These are phyloP conservation scores for Hormaphis cornu DNA, from an alignment of 1,140 invertebrate species.

Conservation along the genomic window DNA sequence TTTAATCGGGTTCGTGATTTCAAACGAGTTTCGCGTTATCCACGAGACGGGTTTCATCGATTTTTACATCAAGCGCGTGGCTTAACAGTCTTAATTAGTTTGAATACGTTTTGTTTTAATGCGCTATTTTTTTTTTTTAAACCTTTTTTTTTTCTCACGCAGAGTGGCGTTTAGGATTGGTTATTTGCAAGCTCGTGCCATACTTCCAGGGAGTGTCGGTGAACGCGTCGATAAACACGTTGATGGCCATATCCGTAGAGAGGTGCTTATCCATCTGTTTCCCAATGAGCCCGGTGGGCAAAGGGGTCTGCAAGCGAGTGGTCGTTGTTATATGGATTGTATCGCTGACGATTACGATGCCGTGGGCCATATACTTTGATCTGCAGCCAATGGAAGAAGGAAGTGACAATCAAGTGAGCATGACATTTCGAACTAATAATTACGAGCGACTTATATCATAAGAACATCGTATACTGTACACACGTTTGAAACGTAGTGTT, in stretches of 20 bases:
- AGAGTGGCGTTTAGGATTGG: conserved; percentile 88
- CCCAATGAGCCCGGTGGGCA: conserved; percentile 1
- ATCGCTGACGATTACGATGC: conserved; percentile 48
- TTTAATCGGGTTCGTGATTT: no score
- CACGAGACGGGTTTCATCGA: no score
- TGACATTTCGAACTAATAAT: no score
- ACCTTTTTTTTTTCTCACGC: background rate
- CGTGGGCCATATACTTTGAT: conserved; percentile 52
- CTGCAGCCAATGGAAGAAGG: conserved; percentile 37
- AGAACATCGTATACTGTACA: no score
- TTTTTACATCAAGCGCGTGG: no score
- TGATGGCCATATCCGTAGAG: conserved; percentile 86
- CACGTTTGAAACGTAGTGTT: no score
- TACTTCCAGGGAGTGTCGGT: conserved; percentile 91
- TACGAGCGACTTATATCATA: no score
- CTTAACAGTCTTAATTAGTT: no score
- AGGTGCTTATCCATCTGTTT: conserved; percentile 54
- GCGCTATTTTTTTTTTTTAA: background rate
- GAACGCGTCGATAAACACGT: conserved; percentile 84
- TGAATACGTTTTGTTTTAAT: no score
- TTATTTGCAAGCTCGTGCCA: conserved; percentile 88
- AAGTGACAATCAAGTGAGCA: conserved; percentile 40
- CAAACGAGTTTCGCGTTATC: no score
- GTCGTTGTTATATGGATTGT: conserved; percentile 50
- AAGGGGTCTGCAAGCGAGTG: conserved; percentile 11